phyloP scores from a whole-genome alignment of 1,140 invertebrate genomes.

The Tachypleus tridentatus region DNA sequence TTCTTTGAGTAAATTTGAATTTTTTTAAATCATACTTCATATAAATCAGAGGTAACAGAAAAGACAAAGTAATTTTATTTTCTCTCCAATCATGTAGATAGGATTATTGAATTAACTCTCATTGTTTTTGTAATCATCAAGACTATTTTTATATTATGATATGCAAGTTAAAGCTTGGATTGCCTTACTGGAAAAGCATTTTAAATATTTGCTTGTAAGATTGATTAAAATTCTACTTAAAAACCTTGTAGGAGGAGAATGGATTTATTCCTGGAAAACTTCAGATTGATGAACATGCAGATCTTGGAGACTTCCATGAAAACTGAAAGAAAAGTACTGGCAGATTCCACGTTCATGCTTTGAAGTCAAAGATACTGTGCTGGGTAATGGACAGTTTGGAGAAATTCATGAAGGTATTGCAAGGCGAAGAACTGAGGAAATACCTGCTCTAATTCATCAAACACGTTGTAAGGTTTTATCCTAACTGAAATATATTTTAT shows the following conservation, averaged over 20 bases:
- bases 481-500: too few relatives aligned
- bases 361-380: constrained; percentile 50
- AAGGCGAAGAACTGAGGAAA: constrained; percentile 14
- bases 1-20: too few relatives aligned
- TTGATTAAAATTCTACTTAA: too few relatives aligned
- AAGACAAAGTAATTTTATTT: too few relatives aligned
- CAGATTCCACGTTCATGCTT: constrained; percentile 55
- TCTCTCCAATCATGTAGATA: too few relatives aligned
- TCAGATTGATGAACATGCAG: constrained; percentile 50
- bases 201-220: too few relatives aligned
- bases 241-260: constrained; percentile 40
- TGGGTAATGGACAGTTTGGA: constrained; percentile 60
- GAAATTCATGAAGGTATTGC: constrained; percentile 40
- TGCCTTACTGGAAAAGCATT: too few relatives aligned
- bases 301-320: constrained; percentile 53
- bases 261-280: constrained; percentile 45
- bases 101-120: neutral
- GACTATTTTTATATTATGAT: too few relatives aligned
- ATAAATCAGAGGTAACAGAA: too few relatives aligned
- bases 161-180: too few relatives aligned
- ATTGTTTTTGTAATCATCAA: neutral
- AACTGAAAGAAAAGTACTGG: constrained; percentile 56
- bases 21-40: too few relatives aligned
- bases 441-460: constrained; percentile 21
- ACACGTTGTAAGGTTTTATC: constrained; percentile 1